Evolutionary conservation across 1,140 invertebrate genomes (phyloP).

Genomic region (Nixonia krombeini): DNA sequence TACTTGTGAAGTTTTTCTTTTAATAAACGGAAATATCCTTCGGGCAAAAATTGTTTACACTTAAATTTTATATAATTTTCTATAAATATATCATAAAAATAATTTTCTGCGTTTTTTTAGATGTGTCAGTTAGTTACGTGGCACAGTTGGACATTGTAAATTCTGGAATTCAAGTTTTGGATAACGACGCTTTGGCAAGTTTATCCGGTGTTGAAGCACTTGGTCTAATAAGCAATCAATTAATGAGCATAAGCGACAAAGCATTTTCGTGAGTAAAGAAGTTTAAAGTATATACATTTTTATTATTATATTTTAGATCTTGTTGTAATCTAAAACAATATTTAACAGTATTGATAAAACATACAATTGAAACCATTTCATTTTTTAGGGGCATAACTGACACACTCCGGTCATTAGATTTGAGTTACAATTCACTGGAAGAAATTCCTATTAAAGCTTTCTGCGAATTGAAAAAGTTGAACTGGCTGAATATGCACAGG

Average conservation of each 20-base stretch:
- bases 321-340: no score
- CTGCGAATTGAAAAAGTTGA: conserved; percentile 70
- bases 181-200: conserved; percentile 70
- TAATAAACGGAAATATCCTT: no score
- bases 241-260: conserved; percentile 69
- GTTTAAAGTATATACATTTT: no score
- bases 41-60: no score
- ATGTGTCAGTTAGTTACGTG: conserved; percentile 70
- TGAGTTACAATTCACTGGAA: conserved; percentile 77
- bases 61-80: no score
- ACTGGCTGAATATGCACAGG: conserved; percentile 79
- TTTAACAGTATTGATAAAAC: no score
- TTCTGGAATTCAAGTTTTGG: conserved; percentile 72
- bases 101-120: no score
- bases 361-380: no score
- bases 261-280: conserved; percentile 72
- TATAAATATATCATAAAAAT: no score
- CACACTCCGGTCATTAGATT: conserved; percentile 75
- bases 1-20: no score
- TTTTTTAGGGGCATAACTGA: conserved; percentile 70
- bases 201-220: conserved; percentile 65
- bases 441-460: conserved; percentile 75
- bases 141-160: conserved; percentile 73
- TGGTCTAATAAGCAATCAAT: conserved; percentile 71
- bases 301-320: neutral